Conservation (phyloP, 2,888 invertebrate genomes). For the Deilephila porcellus region DNA sequence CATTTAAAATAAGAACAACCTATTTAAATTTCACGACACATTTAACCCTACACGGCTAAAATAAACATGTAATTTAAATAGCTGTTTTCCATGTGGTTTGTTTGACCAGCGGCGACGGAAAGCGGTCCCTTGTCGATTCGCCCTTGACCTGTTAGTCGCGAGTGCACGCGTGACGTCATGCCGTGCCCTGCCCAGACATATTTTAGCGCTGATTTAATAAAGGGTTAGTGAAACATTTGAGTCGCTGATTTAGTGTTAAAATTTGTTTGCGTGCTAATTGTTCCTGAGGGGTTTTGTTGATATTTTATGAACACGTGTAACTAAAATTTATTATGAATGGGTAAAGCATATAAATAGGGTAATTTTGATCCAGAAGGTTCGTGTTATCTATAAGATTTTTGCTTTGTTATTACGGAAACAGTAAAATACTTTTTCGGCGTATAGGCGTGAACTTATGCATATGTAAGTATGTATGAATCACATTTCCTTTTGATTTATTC, state of each 20-base stretch:
- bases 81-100: slow-evolving; percentile 1
- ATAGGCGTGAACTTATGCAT: too few relatives aligned
- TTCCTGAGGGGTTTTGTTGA: too few relatives aligned
- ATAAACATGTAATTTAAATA: slow-evolving; percentile 11
- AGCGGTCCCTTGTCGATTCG: slow-evolving; percentile 34
- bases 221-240: neutral
- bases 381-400: too few relatives aligned
- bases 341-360: too few relatives aligned
- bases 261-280: too few relatives aligned
- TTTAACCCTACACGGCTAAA: neutral
- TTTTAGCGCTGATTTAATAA: slow-evolving; percentile 2
- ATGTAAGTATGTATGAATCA: too few relatives aligned
- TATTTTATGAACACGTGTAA: too few relatives aligned
- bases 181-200: slow-evolving; percentile 14
- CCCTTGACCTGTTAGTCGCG: slow-evolving; percentile 49
- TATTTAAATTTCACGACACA: neutral
- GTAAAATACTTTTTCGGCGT: too few relatives aligned
- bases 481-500: too few relatives aligned
- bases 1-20: neutral
- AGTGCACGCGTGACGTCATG: slow-evolving; percentile 51
- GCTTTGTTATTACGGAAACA: too few relatives aligned
- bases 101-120: slow-evolving; percentile 7
- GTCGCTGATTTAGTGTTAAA: neutral
- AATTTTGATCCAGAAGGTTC: too few relatives aligned
- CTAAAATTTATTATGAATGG: too few relatives aligned